Evolutionary conservation across 2,888 invertebrate genomes (phyloP).

Genomic region (Crioceris asparagi): DNA sequence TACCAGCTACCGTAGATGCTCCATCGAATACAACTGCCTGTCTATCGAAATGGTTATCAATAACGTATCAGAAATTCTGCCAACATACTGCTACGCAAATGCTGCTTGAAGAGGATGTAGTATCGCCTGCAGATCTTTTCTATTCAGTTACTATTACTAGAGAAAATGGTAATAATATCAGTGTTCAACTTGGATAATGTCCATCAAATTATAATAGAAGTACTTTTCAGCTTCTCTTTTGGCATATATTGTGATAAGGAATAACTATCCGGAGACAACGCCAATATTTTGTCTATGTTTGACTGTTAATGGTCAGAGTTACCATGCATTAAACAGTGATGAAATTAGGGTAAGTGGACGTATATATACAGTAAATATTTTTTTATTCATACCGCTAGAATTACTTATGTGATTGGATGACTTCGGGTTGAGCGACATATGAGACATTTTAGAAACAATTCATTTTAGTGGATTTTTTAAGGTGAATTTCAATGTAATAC

Average conservation of each 20-base stretch:
- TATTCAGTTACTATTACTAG: conserved; percentile 73
- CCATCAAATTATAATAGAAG: conserved; percentile 6
- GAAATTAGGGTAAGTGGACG: conserved; percentile 53
- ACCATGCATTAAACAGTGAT: conserved; percentile 55
- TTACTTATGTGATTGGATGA: no score
- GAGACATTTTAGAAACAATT: no score
- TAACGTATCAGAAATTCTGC: conserved; percentile 57
- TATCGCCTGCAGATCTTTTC: conserved; percentile 54
- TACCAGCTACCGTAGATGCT: conserved; percentile 31
- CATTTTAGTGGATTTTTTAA: no score
- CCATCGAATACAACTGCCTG: conserved; percentile 46
- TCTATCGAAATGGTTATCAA: conserved; percentile 58
- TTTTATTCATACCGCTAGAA: no score
- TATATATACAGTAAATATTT: no score
- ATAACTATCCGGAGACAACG: conserved; percentile 68
- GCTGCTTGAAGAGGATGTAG: conserved; percentile 47
- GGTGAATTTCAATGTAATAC: no score
- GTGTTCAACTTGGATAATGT: not conserved
- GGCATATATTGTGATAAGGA: conserved; percentile 66
- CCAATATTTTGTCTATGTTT: conserved; percentile 70
- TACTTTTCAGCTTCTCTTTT: conserved; percentile 55
- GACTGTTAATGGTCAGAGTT: conserved; percentile 59
- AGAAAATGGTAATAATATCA: conserved; percentile 47
- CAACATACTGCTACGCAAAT: conserved; percentile 43
- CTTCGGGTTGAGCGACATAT: no score